A percentile compares a stretch with the other conserved stretches of the same genome.
phyloP scores from a whole-genome alignment of 2,113 vertebrate species.

The Pseudopodoces humilis region DNA sequence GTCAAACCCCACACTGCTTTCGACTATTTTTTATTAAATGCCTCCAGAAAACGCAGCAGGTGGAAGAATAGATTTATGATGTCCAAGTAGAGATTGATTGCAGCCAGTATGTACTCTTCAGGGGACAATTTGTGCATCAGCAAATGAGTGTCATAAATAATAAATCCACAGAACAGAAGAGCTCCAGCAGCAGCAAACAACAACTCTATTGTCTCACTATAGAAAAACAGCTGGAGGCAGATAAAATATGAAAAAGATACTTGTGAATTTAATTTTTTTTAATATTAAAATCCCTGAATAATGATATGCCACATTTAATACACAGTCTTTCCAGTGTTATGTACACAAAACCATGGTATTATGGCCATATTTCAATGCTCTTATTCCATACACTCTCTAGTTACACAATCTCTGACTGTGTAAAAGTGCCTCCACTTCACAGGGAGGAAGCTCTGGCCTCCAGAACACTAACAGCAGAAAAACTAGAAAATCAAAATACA shows the following conservation, averaged over 20 bases:
- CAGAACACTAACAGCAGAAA: background rate
- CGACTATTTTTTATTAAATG: conserved; percentile 89
- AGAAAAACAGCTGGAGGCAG: conserved; percentile 84
- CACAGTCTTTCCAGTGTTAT: background rate
- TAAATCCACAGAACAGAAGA: conserved; percentile 95
- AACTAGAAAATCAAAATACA: background rate
- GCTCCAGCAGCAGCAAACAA: conserved; percentile 83
- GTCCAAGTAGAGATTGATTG: conserved; percentile 94
- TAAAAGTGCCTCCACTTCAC: background rate
- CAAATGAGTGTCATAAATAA: conserved; percentile 91
- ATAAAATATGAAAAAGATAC: background rate
- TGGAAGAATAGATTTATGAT: conserved; percentile 94
- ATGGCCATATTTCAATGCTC: background rate
- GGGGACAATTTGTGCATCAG: conserved; percentile 95
- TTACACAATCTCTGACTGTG: background rate
- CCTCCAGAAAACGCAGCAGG: conserved; percentile 85
- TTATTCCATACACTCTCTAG: background rate
- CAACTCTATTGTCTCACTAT: conserved; percentile 83
- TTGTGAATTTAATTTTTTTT: background rate
- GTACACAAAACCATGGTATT: background rate
- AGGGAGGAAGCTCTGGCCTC: background rate
- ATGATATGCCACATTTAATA: background rate
- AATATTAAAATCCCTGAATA: background rate
- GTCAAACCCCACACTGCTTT: background rate
- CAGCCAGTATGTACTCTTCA: conserved; percentile 92